Conservation (phyloP, 2,888 invertebrate genomes). For the Drosophila mettleri region DNA sequence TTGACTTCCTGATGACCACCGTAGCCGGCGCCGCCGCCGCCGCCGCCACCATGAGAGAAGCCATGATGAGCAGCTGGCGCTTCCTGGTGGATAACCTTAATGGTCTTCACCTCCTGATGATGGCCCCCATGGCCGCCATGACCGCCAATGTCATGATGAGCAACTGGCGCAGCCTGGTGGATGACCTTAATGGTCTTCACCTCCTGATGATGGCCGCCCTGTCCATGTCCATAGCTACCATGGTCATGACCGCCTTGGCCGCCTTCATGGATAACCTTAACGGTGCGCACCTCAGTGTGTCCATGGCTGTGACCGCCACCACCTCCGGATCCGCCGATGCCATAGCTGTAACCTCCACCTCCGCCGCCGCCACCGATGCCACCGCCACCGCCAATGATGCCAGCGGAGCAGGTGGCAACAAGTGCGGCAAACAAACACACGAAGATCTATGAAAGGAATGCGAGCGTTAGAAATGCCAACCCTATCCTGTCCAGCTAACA, state of each 20-base stretch:
- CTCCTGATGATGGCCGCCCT: constrained; percentile 10
- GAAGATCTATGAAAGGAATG: constrained; percentile 53
- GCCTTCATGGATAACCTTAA: constrained; percentile 59
- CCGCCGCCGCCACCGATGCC: constrained; percentile 58
- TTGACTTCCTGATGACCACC: constrained; percentile 69
- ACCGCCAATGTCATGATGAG: constrained; percentile 1
- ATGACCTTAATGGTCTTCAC: constrained; percentile 53
- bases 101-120: constrained; percentile 54
- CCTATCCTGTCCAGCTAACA: background rate
- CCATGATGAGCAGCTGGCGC: constrained; percentile 34
- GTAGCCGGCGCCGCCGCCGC: constrained; percentile 23
- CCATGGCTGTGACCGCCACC: constrained; percentile 34
- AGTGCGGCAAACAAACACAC: constrained; percentile 70
- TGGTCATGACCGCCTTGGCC: constrained; percentile 19
- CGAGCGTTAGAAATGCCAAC: background rate
- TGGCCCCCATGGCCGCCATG: constrained; percentile 27
- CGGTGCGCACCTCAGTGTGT: constrained; percentile 56
- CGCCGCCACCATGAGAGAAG: constrained; percentile 41
- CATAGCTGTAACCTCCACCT: constrained; percentile 69
- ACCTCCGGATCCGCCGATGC: constrained; percentile 45
- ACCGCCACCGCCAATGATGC: constrained; percentile 61
- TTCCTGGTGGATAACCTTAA: constrained; percentile 59
- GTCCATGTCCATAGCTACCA: constrained; percentile 2
- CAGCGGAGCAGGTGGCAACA: constrained; percentile 68
- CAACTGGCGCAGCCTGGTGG: constrained; percentile 39